Conservation (phyloP, 2,888 invertebrate species). For the Sarcophaga rosellei region DNA sequence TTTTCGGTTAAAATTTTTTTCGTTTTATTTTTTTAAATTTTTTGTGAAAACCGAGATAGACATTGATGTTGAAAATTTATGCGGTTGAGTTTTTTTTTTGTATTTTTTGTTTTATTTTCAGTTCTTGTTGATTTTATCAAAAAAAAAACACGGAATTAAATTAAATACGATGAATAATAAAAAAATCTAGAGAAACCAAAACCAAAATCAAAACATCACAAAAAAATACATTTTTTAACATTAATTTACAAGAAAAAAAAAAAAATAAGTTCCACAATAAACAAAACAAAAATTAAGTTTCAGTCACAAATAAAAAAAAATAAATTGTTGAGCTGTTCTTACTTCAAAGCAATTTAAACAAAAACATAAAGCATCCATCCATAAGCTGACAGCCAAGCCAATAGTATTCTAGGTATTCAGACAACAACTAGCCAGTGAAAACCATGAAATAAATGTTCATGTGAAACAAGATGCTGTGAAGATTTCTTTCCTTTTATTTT, state of each 20-base stretch:
- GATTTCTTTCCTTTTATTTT: conserved; percentile 21
- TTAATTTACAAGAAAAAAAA: too few species aligned
- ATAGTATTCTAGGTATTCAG: not conserved
- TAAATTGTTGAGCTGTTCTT: too few species aligned
- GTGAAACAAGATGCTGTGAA: conserved; percentile 57
- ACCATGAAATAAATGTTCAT: conserved; percentile 52
- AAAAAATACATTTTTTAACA: too few species aligned
- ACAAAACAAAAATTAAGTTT: not conserved
- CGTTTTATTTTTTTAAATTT: not conserved
- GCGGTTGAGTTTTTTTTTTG: conserved; percentile 47
- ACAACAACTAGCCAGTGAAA: conserved; percentile 13
- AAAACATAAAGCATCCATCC: not conserved
- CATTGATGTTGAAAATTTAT: conserved; percentile 63
- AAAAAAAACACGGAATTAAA: conserved; percentile 45
- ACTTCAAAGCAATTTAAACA: not conserved
- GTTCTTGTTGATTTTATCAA: conserved; percentile 50
- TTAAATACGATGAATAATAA: not conserved
- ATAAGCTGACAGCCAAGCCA: not conserved
- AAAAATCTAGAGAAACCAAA: conserved; percentile 30
- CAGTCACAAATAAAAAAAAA: not conserved
- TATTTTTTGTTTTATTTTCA: not conserved
- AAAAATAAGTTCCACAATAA: too few species aligned
- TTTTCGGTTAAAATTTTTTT: conserved; percentile 32
- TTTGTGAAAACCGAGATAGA: conserved; percentile 33
- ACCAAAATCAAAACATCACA: conserved; percentile 40